Percentiles rank a stretch among this genome's conserved stretches.
These are phyloP conservation scores for Glyphotaelius pellucidus DNA, from an alignment of 2,888 invertebrate genomes.

Conservation along the genomic window DNA sequence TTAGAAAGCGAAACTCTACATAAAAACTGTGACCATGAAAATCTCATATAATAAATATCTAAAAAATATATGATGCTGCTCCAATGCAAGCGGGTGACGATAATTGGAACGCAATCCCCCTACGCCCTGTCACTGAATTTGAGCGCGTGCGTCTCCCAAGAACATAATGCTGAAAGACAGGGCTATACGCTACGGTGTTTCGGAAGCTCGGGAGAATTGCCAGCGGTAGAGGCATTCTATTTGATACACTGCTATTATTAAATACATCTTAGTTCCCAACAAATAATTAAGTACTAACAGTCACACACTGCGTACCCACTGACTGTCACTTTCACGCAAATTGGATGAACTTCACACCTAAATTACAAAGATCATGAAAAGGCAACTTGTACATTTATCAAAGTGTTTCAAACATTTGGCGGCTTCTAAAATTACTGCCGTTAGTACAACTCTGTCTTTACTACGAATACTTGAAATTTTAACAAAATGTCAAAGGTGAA, in stretches of 20 bases:
- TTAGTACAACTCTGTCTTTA: neutral
- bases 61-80: neutral
- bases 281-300: neutral
- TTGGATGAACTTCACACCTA: neutral
- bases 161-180: neutral
- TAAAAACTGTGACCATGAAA: too few species aligned
- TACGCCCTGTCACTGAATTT: neutral
- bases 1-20: too few species aligned
- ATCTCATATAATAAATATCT: too few species aligned
- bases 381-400: neutral
- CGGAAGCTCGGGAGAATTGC: conserved; percentile 64
- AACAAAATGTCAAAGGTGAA: too few species aligned
- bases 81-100: neutral
- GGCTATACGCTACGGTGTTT: conserved; percentile 49
- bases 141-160: neutral
- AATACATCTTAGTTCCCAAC: conserved; percentile 54
- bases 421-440: conserved; percentile 23
- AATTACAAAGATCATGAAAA: neutral
- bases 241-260: conserved; percentile 60
- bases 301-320: neutral
- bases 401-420: neutral
- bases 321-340: neutral
- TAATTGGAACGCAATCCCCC: neutral
- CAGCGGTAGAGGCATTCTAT: conserved; percentile 56
- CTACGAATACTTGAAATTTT: too few species aligned